Percentiles rank a stretch among this genome's conserved stretches.
Conservation (phyloP, 2,113 vertebrate genomes). For the Campylomormyrus numenius region DNA sequence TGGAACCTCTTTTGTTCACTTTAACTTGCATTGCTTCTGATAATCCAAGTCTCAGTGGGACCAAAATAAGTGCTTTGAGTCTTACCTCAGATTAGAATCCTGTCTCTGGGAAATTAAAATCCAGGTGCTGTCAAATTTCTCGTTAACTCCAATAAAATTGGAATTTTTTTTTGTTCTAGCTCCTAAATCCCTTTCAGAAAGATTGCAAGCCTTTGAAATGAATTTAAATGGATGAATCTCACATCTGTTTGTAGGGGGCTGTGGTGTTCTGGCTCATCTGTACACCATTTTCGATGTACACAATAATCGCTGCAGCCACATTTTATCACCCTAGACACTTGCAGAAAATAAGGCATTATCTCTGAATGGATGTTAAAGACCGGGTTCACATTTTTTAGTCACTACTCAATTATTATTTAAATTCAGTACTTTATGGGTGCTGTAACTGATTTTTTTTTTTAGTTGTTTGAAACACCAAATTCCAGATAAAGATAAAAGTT, state of each 20-base stretch:
- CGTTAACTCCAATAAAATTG: conserved; percentile 1
- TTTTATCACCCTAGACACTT: background rate
- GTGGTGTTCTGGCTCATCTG: background rate
- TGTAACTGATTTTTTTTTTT: background rate
- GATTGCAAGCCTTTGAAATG: background rate
- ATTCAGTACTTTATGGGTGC: background rate
- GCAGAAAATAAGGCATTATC: background rate
- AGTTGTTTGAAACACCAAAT: background rate
- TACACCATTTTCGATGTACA: background rate
- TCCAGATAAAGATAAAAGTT: background rate
- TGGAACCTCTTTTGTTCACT: background rate
- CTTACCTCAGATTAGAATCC: background rate
- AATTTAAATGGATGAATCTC: conserved; percentile 3
- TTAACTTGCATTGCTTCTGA: background rate
- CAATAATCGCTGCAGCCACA: background rate
- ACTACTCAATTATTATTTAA: background rate
- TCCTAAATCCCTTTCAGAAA: background rate
- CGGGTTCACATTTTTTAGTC: background rate
- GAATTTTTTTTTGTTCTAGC: background rate
- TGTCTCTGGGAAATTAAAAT: background rate
- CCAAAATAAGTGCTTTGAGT: background rate
- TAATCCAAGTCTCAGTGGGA: background rate
- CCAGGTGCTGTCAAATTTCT: conserved; percentile 1
- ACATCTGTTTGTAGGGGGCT: background rate
- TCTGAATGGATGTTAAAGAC: background rate